Evolutionary conservation across 2,797 vertebrate genomes (phyloP), one percentile per base, ranked within the genome.

Genomic region (Chiroxiphia lanceolata): DNA sequence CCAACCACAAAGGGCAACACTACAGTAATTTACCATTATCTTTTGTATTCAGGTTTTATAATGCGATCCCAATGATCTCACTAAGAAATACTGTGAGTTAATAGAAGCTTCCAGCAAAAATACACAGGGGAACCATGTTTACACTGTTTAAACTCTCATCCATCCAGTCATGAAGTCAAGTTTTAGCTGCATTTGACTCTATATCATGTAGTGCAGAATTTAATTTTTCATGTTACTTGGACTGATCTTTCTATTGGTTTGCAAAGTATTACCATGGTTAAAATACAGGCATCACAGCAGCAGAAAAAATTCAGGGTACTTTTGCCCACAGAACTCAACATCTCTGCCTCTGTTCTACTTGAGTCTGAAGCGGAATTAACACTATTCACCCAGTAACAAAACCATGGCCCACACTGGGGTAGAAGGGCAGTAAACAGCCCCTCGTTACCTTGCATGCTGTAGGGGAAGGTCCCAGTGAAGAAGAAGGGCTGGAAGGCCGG

Each of bases 401-500:
- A 15, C 3, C 11, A 14, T 0, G 11, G 68, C 40, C 31, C 21
- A 23, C 9, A 54, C 18, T 14, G 11, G 9, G 26, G n/a, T 0
- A 76, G 44, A 33, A 74, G 20, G 68, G 22, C 1, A 1, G 48
- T 45, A 63, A 54, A 45, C 1, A 0, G 15, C 33, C 6, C 15
- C 15, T 54, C 4, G 44, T 97, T 98, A 99, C 99, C 99, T 99
- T 99, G 99, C 92, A 99, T 97, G 50, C 98, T 99, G 87, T 98
- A 98, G 0, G 99, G 99, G 94, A 99, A 99, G 18, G 98, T 98
- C 97, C 99, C 99, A 3, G 98, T 99, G 96, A 99, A 99, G 97
- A 99, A 99, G 94, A 99, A 98, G 17, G 99, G 99, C 97, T 99
- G 99, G 95, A 99, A 99, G 9, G 99, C 90, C 1, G 98, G 98